A percentile compares a stretch with the other conserved stretches of the same genome.
Evolutionary conservation across 2,797 vertebrate species (phyloP).

Genomic region (Poeciliopsis gracilis): DNA sequence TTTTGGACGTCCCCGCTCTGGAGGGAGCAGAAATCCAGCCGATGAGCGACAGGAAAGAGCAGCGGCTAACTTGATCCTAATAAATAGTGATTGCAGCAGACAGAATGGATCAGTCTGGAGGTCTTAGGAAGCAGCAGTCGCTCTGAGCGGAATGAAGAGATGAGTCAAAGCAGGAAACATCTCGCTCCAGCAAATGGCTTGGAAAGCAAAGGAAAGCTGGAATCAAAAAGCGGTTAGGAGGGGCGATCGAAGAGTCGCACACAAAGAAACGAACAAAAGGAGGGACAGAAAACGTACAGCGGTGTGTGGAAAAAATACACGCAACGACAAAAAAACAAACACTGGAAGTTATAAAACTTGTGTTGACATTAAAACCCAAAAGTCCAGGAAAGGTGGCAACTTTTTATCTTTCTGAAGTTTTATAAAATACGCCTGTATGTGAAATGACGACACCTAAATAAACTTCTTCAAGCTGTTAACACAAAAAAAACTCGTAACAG

Average conservation of each 20-base stretch:
- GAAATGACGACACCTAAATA: neutral
- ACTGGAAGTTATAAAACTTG: constrained; percentile 67
- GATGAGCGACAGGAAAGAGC: constrained; percentile 53
- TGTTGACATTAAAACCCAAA: constrained; percentile 41
- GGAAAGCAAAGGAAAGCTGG: constrained; percentile 84
- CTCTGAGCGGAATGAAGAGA: constrained; percentile 63
- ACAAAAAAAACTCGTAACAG: neutral
- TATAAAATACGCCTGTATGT: neutral
- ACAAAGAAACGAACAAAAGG: constrained; percentile 34
- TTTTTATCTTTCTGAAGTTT: neutral
- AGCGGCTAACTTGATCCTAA: constrained; percentile 47
- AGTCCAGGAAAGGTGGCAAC: constrained; percentile 44
- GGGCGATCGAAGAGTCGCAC: constrained; percentile 37
- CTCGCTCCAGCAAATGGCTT: constrained; percentile 81
- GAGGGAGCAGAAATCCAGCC: constrained; percentile 37
- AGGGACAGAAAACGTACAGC: constrained; percentile 35
- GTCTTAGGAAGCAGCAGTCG: constrained; percentile 58
- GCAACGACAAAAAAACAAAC: constrained; percentile 53
- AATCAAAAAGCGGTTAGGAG: constrained; percentile 46
- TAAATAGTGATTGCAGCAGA: constrained; percentile 42
- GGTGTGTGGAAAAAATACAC: constrained; percentile 16
- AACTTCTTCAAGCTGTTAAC: neutral
- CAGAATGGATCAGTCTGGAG: constrained; percentile 57
- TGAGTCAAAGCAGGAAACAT: constrained; percentile 72
- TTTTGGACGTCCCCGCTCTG: constrained; percentile 8